Evolutionary conservation across 2,797 vertebrate genomes (phyloP).

Genomic region (Cephalopachus bancanus): DNA sequence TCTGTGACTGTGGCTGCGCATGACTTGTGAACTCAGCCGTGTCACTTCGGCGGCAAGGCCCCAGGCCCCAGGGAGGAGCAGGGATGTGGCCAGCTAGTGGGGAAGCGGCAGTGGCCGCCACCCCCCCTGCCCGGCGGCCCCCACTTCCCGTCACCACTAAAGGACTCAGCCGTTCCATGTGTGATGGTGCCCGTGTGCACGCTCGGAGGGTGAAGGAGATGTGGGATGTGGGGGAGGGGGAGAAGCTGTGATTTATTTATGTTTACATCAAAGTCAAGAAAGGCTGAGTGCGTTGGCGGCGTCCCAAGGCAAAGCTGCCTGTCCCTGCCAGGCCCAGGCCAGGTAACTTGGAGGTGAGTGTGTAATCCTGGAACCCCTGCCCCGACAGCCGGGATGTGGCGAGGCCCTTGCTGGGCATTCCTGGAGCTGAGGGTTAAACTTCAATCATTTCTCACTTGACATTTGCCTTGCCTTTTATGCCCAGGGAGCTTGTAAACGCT

Average conservation of each 20-base stretch:
- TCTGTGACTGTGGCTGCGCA: not conserved
- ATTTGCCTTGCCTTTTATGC: not conserved
- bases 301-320: not conserved
- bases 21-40: not conserved
- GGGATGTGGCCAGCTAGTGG: not conserved
- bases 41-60: not conserved
- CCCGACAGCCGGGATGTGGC: not conserved
- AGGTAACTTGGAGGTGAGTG: not conserved
- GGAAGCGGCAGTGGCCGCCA: not conserved
- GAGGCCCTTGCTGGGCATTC: not conserved
- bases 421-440: not conserved
- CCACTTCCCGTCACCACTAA: not conserved
- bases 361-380: not conserved
- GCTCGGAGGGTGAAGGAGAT: not conserved
- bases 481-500: not conserved
- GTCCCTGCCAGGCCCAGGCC: not conserved
- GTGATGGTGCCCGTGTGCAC: not conserved
- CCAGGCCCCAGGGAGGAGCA: not conserved
- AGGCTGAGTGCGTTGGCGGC: not conserved
- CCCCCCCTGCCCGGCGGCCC: not conserved
- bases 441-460: not conserved
- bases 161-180: not conserved
- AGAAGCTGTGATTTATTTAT: not conserved
- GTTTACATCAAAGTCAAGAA: not conserved
- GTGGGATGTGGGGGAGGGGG: rapidly evolving